A percentile compares a stretch with the other conserved stretches of the same genome.
Evolutionary conservation across 1,140 invertebrate genomes (phyloP).

Genomic region (Euglossa dilemma): DNA sequence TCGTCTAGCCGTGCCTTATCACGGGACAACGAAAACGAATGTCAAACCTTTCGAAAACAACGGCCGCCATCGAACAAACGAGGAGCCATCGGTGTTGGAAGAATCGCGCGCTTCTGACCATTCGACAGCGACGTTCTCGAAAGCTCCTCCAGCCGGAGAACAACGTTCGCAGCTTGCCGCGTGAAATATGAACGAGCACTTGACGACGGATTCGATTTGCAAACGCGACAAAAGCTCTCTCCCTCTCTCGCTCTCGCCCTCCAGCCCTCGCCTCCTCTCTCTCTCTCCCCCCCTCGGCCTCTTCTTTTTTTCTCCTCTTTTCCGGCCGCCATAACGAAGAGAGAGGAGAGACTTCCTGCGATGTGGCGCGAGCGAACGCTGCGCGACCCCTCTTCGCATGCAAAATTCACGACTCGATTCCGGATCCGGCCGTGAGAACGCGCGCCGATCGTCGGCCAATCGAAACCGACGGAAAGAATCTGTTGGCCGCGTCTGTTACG

Average conservation of each 20-base stretch:
- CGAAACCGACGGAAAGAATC: slow-evolving; percentile 60
- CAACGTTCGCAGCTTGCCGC: slow-evolving; percentile 34
- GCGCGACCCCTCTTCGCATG: slow-evolving; percentile 52
- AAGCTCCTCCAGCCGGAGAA: slow-evolving; percentile 10
- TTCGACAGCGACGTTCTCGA: slow-evolving; percentile 27
- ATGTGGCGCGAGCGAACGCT: slow-evolving; percentile 24
- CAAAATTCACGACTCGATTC: slow-evolving; percentile 66
- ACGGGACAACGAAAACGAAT: slow-evolving; percentile 11
- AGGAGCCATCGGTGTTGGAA: slow-evolving; percentile 13
- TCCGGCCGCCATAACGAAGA: slow-evolving; percentile 48
- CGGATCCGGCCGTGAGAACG: slow-evolving; percentile 59
- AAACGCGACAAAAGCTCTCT: slow-evolving; percentile 56
- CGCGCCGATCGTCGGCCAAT: slow-evolving; percentile 55
- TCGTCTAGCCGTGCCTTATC: slow-evolving; percentile 12
- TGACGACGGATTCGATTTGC: slow-evolving; percentile 60
- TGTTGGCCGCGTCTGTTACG: slow-evolving; percentile 42
- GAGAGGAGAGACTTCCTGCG: slow-evolving; percentile 61
- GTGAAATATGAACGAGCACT: slow-evolving; percentile 52
- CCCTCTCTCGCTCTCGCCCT: neutral
- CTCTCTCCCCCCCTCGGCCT: neutral
- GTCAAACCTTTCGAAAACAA: slow-evolving; percentile 14
- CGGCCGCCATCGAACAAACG: slow-evolving; percentile 17
- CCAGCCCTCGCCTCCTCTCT: neutral
- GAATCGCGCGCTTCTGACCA: slow-evolving; percentile 15
- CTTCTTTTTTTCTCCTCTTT: slow-evolving; percentile 1